Percentiles rank a stretch among this genome's conserved stretches.
Conservation (phyloP, 2,113 vertebrate species). For the Cinclus cinclus region DNA sequence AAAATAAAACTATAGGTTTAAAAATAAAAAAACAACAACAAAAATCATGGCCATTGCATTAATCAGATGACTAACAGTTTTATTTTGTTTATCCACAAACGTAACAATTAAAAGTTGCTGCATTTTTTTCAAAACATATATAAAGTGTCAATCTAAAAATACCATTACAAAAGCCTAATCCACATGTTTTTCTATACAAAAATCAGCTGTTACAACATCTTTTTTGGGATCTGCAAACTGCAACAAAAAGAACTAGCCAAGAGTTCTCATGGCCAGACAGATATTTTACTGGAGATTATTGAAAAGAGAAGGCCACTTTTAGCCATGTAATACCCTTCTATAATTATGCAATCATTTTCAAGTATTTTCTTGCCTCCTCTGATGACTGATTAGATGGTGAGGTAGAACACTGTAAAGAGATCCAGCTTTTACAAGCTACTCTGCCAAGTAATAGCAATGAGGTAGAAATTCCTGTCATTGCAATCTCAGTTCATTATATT, state of each 20-base stretch:
- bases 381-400: conserved; percentile 27
- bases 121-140: neutral
- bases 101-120: neutral
- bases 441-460: conserved; percentile 29
- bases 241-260: neutral
- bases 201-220: neutral
- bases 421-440: neutral
- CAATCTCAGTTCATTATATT: conserved; percentile 2
- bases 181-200: neutral
- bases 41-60: neutral
- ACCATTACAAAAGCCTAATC: neutral
- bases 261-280: neutral
- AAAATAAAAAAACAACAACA: neutral
- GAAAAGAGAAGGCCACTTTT: conserved; percentile 16
- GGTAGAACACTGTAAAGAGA: neutral
- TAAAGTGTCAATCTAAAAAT: neutral
- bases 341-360: conserved; percentile 45
- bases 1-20: neutral
- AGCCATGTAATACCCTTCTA: neutral
- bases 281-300: neutral
- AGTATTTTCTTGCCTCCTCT: neutral
- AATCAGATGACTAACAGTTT: neutral
- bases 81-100: neutral
- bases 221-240: neutral
- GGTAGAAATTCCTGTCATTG: conserved; percentile 42